phyloP scores from a whole-genome alignment of 2,113 vertebrate genomes.

The Chloropsis hardwickii region DNA sequence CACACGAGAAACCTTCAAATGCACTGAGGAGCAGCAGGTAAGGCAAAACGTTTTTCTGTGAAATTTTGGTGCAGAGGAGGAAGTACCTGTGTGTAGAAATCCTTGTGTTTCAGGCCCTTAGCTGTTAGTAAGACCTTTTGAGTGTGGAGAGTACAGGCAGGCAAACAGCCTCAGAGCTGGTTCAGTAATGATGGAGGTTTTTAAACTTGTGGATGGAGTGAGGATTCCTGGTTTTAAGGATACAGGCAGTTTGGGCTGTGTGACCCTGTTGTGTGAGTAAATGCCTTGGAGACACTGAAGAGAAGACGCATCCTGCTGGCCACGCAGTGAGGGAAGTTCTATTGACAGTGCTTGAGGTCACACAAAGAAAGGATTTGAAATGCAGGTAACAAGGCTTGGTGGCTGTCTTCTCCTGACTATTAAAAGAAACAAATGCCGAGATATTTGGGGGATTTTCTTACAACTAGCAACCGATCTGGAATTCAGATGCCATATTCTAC shows the following conservation, averaged over 20 bases:
- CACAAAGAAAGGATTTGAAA: background rate
- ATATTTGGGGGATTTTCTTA: background rate
- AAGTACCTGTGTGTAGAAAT: background rate
- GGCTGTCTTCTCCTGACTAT: background rate
- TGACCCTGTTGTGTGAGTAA: background rate
- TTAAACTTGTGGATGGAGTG: background rate
- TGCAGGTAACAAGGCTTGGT: background rate
- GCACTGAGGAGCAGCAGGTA: background rate
- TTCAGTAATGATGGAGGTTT: background rate
- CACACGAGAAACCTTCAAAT: background rate
- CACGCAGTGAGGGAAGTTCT: fast-evolving
- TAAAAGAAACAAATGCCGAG: background rate
- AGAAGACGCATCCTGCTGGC: background rate
- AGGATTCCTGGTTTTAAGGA: background rate
- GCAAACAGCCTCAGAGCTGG: background rate
- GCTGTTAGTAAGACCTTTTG: background rate
- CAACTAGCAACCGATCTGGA: background rate
- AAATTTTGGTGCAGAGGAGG: background rate
- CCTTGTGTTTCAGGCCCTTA: background rate
- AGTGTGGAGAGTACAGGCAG: background rate
- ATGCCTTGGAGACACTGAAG: background rate
- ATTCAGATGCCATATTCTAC: background rate
- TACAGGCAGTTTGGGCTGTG: background rate
- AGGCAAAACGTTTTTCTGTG: background rate
- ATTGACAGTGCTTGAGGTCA: fast-evolving